Conservation (phyloP, 2,888 invertebrate species). For the Empis livida region DNA sequence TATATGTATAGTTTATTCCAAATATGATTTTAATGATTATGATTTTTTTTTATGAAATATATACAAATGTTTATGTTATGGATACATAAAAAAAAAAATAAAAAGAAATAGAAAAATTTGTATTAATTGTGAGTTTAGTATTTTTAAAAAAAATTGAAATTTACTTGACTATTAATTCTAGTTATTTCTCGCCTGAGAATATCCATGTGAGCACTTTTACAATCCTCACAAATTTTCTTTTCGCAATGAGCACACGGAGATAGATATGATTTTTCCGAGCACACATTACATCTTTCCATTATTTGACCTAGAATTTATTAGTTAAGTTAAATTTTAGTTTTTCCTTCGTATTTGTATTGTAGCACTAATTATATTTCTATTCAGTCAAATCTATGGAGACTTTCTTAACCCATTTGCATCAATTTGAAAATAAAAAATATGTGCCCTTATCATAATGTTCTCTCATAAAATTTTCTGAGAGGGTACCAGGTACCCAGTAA, state of each 20-base stretch:
- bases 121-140: not conserved
- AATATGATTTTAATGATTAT: too few relatives aligned
- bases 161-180: conserved; percentile 72
- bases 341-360: not conserved
- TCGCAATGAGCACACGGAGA: conserved; percentile 90
- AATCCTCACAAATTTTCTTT: conserved; percentile 92
- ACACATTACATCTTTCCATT: conserved; percentile 87
- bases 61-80: too few relatives aligned
- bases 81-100: not conserved
- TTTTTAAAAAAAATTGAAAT: not conserved
- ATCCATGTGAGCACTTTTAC: conserved; percentile 93
- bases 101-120: not conserved
- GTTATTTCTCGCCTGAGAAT: conserved; percentile 83
- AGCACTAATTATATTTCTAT: too few relatives aligned
- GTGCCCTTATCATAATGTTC: too few relatives aligned
- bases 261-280: conserved; percentile 84
- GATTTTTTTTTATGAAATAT: too few relatives aligned
- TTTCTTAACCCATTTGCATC: too few relatives aligned
- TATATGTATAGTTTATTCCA: conserved; percentile 14
- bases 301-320: conserved; percentile 46
- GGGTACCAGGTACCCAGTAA: too few relatives aligned
- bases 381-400: too few relatives aligned
- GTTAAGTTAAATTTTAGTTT: not conserved
- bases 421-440: too few relatives aligned
- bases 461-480: too few relatives aligned